Conservation (phyloP, 2,797 vertebrate species). For the Chloroceryle inda region DNA sequence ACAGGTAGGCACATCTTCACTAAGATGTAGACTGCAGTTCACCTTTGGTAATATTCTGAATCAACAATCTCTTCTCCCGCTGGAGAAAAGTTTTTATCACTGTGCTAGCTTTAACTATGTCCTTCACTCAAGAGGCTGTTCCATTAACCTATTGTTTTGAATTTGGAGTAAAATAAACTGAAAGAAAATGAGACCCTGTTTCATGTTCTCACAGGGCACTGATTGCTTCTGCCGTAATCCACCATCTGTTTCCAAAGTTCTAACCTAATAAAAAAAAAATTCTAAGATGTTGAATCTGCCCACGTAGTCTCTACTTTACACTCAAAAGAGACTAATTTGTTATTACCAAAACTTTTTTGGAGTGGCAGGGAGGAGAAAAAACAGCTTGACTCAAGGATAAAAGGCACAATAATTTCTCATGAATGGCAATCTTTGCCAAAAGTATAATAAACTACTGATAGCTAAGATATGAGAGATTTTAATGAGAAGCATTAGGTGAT, state of each 20-base stretch:
- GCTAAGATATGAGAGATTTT: conserved; percentile 1
- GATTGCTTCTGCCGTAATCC: neutral
- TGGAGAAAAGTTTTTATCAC: neutral
- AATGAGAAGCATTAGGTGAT: conserved; percentile 30
- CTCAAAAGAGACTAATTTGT: neutral
- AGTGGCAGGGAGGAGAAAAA: neutral
- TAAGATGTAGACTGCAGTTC: neutral
- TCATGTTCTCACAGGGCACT: neutral
- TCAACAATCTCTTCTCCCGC: neutral
- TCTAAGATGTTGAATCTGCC: neutral
- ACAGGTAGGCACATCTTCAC: neutral
- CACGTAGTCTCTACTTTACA: neutral
- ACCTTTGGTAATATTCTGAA: neutral
- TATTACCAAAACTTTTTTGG: neutral
- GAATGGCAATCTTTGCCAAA: conserved; percentile 16
- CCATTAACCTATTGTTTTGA: neutral
- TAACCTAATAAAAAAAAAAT: neutral
- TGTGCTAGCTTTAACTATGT: neutral
- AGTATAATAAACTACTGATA: neutral
- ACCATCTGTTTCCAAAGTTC: neutral
- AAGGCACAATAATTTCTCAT: neutral
- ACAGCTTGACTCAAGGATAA: neutral
- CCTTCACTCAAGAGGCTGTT: neutral
- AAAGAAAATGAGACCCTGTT: neutral
- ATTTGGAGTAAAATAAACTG: neutral